Conservation (phyloP, 2,113 vertebrate genomes). For the Toxotes jaculatrix region DNA sequence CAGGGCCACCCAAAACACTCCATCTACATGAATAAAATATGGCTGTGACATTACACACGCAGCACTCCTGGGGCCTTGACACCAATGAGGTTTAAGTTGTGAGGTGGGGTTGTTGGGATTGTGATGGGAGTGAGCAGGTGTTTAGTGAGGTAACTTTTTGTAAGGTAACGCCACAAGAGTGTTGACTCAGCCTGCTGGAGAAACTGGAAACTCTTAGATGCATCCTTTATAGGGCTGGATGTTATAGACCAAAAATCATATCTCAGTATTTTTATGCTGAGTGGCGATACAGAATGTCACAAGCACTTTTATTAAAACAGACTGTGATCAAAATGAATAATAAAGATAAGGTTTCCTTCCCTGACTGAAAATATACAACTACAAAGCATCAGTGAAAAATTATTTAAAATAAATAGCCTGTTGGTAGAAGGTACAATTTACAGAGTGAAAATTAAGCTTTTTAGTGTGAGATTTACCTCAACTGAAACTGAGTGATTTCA, state of each 20-base stretch:
- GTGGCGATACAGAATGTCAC: too few relatives aligned
- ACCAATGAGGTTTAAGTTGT: constrained; percentile 39
- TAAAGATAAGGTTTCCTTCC: too few relatives aligned
- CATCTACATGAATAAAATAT: constrained; percentile 78
- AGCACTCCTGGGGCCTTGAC: constrained; percentile 30
- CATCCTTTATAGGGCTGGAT: neutral
- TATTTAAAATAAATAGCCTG: too few relatives aligned
- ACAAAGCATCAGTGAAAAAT: too few relatives aligned
- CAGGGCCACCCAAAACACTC: constrained; percentile 57
- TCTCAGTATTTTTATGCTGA: too few relatives aligned
- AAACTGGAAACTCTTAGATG: neutral
- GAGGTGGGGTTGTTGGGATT: constrained; percentile 14
- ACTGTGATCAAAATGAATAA: too few relatives aligned
- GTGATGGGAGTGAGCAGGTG: neutral
- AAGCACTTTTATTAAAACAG: too few relatives aligned
- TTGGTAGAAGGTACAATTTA: too few relatives aligned
- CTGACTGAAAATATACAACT: too few relatives aligned
- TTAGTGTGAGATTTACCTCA: too few relatives aligned
- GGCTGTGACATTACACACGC: constrained; percentile 63
- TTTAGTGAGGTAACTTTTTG: constrained; percentile 13
- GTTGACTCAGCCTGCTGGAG: constrained; percentile 20
- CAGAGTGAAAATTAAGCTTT: too few relatives aligned
- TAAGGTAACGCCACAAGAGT: constrained; percentile 22
- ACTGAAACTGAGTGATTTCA: too few relatives aligned
- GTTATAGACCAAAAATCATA: neutral